Conservation (phyloP, 2,113 vertebrate genomes). For the Gnathonemus longibarbis region DNA sequence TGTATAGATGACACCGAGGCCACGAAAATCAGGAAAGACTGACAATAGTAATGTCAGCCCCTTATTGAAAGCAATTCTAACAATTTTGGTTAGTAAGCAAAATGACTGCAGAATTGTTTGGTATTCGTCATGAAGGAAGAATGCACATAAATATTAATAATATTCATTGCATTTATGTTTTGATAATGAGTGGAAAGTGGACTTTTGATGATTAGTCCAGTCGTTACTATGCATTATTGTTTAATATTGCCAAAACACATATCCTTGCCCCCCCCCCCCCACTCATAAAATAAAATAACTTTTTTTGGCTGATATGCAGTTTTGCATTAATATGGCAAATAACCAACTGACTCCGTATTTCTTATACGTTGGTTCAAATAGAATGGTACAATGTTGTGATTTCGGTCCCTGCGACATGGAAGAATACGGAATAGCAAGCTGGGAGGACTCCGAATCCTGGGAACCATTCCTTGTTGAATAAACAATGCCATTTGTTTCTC, state of each 20-base stretch:
- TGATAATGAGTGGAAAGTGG: neutral
- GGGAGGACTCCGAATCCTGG: neutral
- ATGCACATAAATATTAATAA: neutral
- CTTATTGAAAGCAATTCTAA: neutral
- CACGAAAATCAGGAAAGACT: neutral
- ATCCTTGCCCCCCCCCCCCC: neutral
- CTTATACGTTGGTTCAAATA: neutral
- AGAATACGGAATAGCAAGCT: neutral
- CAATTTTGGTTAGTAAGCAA: neutral
- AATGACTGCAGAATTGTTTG: neutral
- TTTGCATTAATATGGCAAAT: neutral
- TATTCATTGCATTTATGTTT: neutral
- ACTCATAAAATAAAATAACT: neutral
- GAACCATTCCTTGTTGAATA: slow-evolving; percentile 38
- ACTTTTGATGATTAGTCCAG: neutral
- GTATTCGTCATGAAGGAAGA: neutral
- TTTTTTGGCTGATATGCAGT: neutral
- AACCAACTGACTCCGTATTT: neutral
- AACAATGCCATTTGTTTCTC: slow-evolving; percentile 43
- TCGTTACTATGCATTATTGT: neutral
- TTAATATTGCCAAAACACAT: neutral
- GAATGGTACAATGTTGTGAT: neutral
- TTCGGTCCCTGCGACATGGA: neutral
- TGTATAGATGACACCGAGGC: neutral
- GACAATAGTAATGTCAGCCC: neutral